phyloP scores from a whole-genome alignment of 2,797 vertebrate species.

The Hemitrygon akajei region DNA sequence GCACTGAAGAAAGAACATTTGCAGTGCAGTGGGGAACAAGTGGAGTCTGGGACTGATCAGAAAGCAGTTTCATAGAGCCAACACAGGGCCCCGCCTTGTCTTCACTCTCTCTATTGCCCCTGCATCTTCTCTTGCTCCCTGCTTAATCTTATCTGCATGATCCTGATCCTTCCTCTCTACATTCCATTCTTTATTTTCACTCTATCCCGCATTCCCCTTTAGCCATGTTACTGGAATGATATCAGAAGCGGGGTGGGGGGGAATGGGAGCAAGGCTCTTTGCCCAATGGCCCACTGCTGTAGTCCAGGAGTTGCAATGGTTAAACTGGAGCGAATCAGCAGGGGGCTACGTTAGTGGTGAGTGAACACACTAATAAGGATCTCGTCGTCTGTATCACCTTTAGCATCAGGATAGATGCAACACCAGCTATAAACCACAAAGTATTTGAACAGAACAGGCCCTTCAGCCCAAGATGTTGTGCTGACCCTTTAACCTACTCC shows the following conservation, averaged over 20 bases:
- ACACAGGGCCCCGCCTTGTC: too few relatives aligned
- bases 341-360: neutral
- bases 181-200: neutral
- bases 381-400: neutral
- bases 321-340: neutral
- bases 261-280: neutral
- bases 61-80: neutral
- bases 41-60: neutral
- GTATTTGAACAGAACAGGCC: too few relatives aligned
- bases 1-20: neutral
- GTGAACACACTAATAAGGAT: neutral
- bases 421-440: neutral
- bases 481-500: too few relatives aligned
- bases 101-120: neutral
- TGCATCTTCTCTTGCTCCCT: too few relatives aligned
- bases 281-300: neutral
- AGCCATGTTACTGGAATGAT: neutral
- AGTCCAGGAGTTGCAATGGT: neutral
- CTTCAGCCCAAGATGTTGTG: too few relatives aligned
- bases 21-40: neutral
- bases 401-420: neutral
- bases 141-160: neutral
- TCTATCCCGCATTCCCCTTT: neutral
- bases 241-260: neutral
- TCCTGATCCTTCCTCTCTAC: neutral